Evolutionary conservation across 2,113 vertebrate species (phyloP), one percentile per base, ranked within the genome.

Genomic region (Cyrtonyx montezumae): DNA sequence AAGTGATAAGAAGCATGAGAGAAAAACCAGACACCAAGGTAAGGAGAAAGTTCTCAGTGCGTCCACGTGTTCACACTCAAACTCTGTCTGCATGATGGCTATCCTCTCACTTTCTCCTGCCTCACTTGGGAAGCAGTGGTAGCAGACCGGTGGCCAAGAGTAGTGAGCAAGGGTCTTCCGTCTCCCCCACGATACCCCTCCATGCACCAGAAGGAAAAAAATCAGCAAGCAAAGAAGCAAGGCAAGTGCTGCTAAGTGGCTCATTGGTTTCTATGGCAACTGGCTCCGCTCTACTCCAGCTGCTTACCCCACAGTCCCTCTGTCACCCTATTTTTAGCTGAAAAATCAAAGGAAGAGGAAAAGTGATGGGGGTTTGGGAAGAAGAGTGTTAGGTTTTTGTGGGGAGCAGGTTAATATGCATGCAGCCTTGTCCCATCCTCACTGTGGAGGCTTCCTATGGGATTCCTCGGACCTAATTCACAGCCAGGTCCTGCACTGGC

Each of bases 301-400:
- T 98, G 97, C 98, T 98, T 98, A 98, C 97, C 98, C 98, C 98
- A 97, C 97, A 95, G 97, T 98, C 97, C 98, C 98, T 98, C 97
- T 98, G 97, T 98, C 97, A 97, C 97, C 97, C 97, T 98, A 98
- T 98, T 98, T 98, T 98, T 98, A 98, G 97, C 97, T 78, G 94
- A 95, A 97, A 88, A 98, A 97, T 96, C 96, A 98, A 97, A 97
- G 97, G 97, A 98, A 96, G 95, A 96, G 94, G 94, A 74, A 83
- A 97, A 51, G 88, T 70, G 69, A 66, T 59, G 62, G 84, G 94
- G 90, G 95, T 88, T 95, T 92, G 79, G 87, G 49, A 71, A 90
- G 49, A 73, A 93, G 88, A 80, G 56, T 67, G 25, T 45, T 96
- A 65, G 68, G 76, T 1, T 74, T 88, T 80, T 94, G 51, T 25